phyloP scores from a whole-genome alignment of 1,140 invertebrate species.

The Drosophila funebris region DNA sequence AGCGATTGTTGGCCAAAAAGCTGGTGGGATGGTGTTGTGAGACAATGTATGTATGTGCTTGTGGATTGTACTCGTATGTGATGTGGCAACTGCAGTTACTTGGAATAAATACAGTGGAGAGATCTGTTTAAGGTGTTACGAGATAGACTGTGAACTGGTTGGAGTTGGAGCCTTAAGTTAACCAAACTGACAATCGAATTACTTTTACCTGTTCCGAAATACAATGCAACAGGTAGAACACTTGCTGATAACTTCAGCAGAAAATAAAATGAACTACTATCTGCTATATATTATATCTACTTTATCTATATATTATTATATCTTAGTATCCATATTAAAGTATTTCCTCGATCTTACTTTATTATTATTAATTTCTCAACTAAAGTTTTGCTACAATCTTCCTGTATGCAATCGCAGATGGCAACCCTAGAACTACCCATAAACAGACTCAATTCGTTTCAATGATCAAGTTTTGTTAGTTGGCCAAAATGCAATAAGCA shows the following conservation, averaged over 20 bases:
- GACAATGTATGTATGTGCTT: neutral
- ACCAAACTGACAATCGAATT: neutral
- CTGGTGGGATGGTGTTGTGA: neutral
- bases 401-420: too few relatives aligned
- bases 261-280: too few relatives aligned
- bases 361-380: too few relatives aligned
- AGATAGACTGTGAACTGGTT: neutral
- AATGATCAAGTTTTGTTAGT: neutral
- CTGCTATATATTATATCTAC: too few relatives aligned
- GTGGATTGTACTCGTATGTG: slow-evolving; percentile 8
- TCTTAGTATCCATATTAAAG: too few relatives aligned
- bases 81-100: slow-evolving; percentile 7
- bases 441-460: neutral
- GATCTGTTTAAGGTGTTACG: neutral
- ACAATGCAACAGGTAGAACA: too few relatives aligned
- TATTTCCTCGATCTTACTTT: too few relatives aligned
- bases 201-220: neutral
- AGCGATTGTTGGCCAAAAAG: slow-evolving; percentile 39
- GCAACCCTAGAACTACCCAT: neutral
- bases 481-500: slow-evolving; percentile 12
- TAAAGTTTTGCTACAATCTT: too few relatives aligned
- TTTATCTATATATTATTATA: too few relatives aligned
- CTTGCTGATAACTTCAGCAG: too few relatives aligned
- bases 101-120: neutral
- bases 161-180: neutral